Evolutionary conservation across 2,888 invertebrate genomes (phyloP).

Genomic region (Callinectes sapidus): DNA sequence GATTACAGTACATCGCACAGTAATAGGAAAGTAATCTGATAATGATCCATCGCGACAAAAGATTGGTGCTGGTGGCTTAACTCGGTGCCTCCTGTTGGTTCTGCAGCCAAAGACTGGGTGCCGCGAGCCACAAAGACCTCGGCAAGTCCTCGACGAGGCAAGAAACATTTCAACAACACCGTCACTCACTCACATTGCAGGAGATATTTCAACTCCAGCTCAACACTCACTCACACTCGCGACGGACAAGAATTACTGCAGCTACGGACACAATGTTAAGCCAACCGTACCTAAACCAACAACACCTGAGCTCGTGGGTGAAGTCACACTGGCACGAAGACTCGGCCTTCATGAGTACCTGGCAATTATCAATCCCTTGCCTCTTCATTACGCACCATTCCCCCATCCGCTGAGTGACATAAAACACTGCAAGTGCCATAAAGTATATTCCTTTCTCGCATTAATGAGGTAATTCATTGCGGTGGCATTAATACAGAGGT

Average conservation of each 20-base stretch:
- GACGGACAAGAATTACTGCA: neutral
- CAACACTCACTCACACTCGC: neutral
- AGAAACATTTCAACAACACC: slow-evolving; percentile 3
- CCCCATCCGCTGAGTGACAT: neutral
- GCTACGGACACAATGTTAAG: neutral
- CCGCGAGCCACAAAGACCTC: neutral
- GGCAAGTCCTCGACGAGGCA: neutral
- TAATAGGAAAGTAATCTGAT: slow-evolving; percentile 51
- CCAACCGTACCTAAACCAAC: neutral
- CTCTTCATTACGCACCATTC: slow-evolving; percentile 5
- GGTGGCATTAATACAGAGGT: slow-evolving; percentile 39
- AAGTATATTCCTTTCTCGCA: slow-evolving; percentile 42
- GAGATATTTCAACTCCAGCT: neutral
- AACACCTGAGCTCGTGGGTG: neutral
- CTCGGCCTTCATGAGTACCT: neutral
- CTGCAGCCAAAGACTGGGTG: neutral
- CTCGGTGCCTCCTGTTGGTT: slow-evolving; percentile 18
- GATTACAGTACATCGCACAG: slow-evolving; percentile 36
- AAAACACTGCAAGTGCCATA: neutral
- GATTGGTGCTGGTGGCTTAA: slow-evolving; percentile 6
- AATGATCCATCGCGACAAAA: slow-evolving; percentile 49
- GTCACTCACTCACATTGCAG: neutral
- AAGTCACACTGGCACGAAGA: neutral
- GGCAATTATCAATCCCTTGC: slow-evolving; percentile 31
- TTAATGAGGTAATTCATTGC: slow-evolving; percentile 42